Base-by-base conservation (phyloP, 2,113 vertebrate species). In the Cricetomys ansorgei region DNA sequence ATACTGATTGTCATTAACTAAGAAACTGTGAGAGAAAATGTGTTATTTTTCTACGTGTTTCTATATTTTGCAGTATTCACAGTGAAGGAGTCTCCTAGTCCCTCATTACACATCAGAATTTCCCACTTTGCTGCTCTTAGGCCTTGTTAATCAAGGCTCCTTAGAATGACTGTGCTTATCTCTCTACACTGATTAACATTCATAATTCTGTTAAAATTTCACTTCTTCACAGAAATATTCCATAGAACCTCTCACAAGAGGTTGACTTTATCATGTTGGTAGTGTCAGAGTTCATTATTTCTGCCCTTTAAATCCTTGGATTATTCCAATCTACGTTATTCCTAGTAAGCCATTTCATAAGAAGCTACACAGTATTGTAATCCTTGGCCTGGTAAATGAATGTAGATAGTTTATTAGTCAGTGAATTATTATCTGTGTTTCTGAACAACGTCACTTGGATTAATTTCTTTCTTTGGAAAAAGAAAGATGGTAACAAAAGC, bases 281-380 rank as follows among this genome's bases (percentile, higher is more conserved):
- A 84, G 34, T 92, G 1, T 75, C 50, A 88, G 43, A 85, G 27
- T 15, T 91, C 69, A 55, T 91, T 85, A 75, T 88, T 73, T 76
- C 45, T 94, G 64, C 45, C 27, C 87, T 73, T 88, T 92, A 79
- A 88, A 92, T 69, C 9, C 91, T 95, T 80, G 19, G 34, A 87
- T 90, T 90, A 95, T 83, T 67, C 50, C 62, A 83, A 48, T 88
- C 19, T 65, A 83, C 40, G 19, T n/a, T 92, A 75, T 45, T 90
- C n/a, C 75, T 50, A 88, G 59, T 77, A 80, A 91, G 53, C 80
- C 17, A 59, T 65, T 94, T 92, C 73, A 90, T 95, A 95, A 90
- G n/a, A 73, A 67, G 75, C 10, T 95, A 62, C 31, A 55, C 23
- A 19, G 19, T 34, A 73, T 62, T 89, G n/a, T 62, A 91, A 89